A percentile compares a stretch with the other conserved stretches of the same genome.
phyloP scores from a whole-genome alignment of 1,140 invertebrate genomes.

The Drosophila dunni region DNA sequence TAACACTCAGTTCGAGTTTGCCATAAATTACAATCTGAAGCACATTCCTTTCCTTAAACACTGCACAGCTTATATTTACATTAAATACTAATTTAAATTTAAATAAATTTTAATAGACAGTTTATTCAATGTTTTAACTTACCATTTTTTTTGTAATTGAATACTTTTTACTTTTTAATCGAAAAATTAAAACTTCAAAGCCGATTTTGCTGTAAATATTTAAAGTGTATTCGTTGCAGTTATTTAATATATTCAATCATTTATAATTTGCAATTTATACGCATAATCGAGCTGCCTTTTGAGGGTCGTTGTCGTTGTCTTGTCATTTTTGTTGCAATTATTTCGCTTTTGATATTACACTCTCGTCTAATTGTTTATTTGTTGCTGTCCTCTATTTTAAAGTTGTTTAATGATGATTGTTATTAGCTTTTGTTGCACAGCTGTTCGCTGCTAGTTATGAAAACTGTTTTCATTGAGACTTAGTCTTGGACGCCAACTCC shows the following conservation, averaged over 20 bases:
- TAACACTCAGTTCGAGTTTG: constrained; percentile 15
- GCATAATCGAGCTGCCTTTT: constrained; percentile 33
- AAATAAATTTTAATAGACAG: background rate
- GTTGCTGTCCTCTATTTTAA: constrained; percentile 47
- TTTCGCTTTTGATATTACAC: constrained; percentile 31
- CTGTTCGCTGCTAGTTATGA: constrained; percentile 31
- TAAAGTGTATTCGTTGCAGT: constrained; percentile 33
- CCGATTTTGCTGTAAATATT: constrained; percentile 64
- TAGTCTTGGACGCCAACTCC: constrained; percentile 17
- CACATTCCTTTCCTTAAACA: background rate
- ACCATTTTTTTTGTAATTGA: constrained; percentile 68
- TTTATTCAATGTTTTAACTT: constrained; percentile 24
- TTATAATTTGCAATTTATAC: constrained; percentile 20
- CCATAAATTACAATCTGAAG: constrained; percentile 9
- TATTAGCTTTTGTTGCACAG: constrained; percentile 30
- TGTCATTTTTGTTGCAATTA: constrained; percentile 30
- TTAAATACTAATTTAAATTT: background rate
- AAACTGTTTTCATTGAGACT: constrained; percentile 43
- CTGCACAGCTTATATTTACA: background rate
- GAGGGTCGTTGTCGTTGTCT: constrained; percentile 38
- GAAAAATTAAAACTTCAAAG: constrained; percentile 61
- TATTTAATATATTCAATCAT: constrained; percentile 42
- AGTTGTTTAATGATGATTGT: constrained; percentile 44
- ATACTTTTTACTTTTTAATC: constrained; percentile 44
- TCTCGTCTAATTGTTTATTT: constrained; percentile 24